Conservation (phyloP, 2,797 vertebrate genomes). For the Sebastes diploproa region DNA sequence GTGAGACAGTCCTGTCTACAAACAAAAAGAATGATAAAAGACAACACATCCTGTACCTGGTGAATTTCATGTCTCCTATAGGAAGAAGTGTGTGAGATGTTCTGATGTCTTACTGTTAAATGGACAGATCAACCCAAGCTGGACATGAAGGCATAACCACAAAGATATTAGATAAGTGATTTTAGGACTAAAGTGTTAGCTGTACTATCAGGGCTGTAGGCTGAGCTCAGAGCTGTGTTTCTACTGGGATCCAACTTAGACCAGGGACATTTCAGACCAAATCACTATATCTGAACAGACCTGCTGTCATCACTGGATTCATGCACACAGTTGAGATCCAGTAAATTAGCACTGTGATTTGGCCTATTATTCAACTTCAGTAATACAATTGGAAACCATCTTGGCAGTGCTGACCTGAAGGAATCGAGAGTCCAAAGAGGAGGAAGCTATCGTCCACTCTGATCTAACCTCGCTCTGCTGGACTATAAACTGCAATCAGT, state of each 20-base stretch:
- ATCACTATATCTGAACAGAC: too few species aligned
- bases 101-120: not conserved
- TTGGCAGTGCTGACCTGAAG: not conserved
- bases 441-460: not conserved
- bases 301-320: not conserved
- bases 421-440: not conserved
- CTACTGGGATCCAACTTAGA: not conserved
- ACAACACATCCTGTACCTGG: too few species aligned
- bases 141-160: not conserved
- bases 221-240: not conserved
- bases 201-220: too few species aligned
- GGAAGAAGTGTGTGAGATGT: not conserved
- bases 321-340: not conserved
- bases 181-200: too few species aligned
- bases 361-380: not conserved
- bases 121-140: not conserved
- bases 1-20: too few species aligned
- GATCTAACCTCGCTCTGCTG: not conserved
- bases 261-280: not conserved
- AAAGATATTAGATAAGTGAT: too few species aligned
- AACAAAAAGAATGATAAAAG: too few species aligned
- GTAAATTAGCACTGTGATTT: not conserved
- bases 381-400: not conserved
- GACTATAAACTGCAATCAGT: not conserved
- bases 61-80: not conserved